Evolutionary conservation across 2,797 vertebrate genomes (phyloP).

Genomic region (Poecilia picta): DNA sequence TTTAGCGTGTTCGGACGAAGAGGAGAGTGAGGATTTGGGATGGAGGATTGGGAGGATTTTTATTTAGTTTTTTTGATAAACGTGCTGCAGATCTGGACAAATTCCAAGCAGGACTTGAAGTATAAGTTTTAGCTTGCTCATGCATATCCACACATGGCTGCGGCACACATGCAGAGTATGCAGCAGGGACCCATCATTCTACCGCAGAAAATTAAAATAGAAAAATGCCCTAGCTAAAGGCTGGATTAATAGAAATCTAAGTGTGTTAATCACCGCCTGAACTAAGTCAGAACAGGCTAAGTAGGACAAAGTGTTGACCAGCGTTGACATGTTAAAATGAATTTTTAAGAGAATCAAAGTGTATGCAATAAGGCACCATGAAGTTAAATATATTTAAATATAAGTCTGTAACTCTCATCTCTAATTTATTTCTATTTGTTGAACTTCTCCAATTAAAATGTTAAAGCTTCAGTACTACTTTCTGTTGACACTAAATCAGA

Average conservation of each 20-base stretch:
- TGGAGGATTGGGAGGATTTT: constrained; percentile 55
- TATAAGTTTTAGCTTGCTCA: constrained; percentile 60
- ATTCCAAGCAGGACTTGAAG: constrained; percentile 65
- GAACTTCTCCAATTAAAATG: not conserved
- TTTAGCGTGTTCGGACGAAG: constrained; percentile 80
- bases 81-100: constrained; percentile 72
- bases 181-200: not conserved
- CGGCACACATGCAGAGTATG: constrained; percentile 20
- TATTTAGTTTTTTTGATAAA: constrained; percentile 50
- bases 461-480: not conserved
- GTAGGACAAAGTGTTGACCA: not conserved
- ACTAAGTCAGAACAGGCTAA: constrained; percentile 9
- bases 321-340: not conserved
- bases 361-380: not conserved
- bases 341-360: not conserved
- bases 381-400: not conserved
- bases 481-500: not conserved
- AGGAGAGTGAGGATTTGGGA: constrained; percentile 70
- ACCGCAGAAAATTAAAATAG: not conserved
- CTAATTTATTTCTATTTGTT: not conserved
- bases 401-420: not conserved
- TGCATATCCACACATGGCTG: constrained; percentile 37
- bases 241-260: constrained; percentile 5
- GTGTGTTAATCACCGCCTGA: constrained; percentile 24
- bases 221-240: not conserved